A percentile compares a stretch with the other conserved stretches of the same genome.
Conservation (phyloP, 2,888 invertebrate genomes). For the Teleogryllus oceanicus region DNA sequence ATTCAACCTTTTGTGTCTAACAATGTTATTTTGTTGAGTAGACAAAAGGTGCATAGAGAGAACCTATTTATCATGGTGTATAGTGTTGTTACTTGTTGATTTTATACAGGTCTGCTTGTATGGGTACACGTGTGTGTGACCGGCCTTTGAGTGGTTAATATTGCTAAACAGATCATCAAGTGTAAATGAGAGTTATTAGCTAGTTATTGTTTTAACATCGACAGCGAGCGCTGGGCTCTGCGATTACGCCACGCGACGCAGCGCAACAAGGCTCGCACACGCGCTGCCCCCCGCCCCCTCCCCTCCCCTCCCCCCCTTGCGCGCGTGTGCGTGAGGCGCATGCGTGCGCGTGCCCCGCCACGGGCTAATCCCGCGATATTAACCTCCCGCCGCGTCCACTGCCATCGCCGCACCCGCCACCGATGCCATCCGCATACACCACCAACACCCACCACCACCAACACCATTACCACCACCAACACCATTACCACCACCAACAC, state of each 20-base stretch:
- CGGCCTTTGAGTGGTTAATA: neutral
- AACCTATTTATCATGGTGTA: slow-evolving; percentile 18
- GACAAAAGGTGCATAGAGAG: slow-evolving; percentile 18
- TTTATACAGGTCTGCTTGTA: slow-evolving; percentile 3
- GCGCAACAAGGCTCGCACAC: neutral
- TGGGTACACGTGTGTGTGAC: neutral
- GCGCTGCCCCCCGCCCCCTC: neutral
- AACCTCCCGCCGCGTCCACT: neutral
- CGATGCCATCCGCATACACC: too few species aligned
- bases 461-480: too few species aligned
- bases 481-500: too few species aligned
- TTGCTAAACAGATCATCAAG: slow-evolving; percentile 18
- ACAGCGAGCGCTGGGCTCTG: neutral
- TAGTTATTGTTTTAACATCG: slow-evolving; percentile 18
- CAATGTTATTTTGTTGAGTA: slow-evolving; percentile 3
- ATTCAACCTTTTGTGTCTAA: neutral
- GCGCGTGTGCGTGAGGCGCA: neutral
- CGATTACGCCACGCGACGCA: neutral
- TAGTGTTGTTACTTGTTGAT: slow-evolving; percentile 10
- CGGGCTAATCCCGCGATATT: neutral
- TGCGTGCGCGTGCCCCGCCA: neutral
- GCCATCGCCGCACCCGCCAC: neutral
- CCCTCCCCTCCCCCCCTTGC: neutral
- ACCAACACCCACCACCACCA: too few species aligned
- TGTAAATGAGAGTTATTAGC: slow-evolving; percentile 18